Conservation (phyloP, 2,113 vertebrate species). For the Leiothrix lutea region DNA sequence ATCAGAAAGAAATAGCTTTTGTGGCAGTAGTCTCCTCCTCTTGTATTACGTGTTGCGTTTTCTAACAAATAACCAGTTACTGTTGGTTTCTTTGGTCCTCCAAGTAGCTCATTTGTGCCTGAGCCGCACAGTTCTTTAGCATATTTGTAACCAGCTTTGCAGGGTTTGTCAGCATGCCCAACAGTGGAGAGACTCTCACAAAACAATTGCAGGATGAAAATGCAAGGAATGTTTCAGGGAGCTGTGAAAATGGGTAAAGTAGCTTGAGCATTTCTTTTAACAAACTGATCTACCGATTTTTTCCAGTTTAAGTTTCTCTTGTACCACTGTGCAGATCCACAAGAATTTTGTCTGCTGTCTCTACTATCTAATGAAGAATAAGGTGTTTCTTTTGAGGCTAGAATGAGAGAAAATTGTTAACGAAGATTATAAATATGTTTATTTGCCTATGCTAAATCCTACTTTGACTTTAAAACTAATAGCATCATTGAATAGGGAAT, state of each 20-base stretch:
- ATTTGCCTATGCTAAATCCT: background rate
- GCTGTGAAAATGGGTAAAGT: conserved; percentile 54
- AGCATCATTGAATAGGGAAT: background rate
- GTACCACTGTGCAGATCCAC: background rate
- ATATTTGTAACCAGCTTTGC: background rate
- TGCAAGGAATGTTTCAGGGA: background rate
- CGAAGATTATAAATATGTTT: background rate
- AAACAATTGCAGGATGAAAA: background rate
- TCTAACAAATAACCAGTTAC: conserved; percentile 3
- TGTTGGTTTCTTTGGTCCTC: background rate
- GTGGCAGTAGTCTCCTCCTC: conserved; percentile 55
- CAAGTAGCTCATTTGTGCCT: background rate
- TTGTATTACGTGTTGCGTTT: background rate
- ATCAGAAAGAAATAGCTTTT: conserved; percentile 62
- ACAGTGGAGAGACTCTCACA: background rate
- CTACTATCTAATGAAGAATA: background rate
- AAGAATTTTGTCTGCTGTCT: background rate
- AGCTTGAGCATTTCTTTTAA: background rate
- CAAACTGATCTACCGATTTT: background rate
- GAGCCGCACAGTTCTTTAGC: background rate
- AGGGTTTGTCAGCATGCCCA: conserved; percentile 44
- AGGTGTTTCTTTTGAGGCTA: background rate
- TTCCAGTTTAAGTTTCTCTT: background rate
- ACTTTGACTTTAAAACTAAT: background rate
- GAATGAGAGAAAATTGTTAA: background rate